Evolutionary conservation across 2,888 invertebrate species (phyloP), one percentile per base, ranked within the genome.

Genomic region (Mactromeris polynyma): DNA sequence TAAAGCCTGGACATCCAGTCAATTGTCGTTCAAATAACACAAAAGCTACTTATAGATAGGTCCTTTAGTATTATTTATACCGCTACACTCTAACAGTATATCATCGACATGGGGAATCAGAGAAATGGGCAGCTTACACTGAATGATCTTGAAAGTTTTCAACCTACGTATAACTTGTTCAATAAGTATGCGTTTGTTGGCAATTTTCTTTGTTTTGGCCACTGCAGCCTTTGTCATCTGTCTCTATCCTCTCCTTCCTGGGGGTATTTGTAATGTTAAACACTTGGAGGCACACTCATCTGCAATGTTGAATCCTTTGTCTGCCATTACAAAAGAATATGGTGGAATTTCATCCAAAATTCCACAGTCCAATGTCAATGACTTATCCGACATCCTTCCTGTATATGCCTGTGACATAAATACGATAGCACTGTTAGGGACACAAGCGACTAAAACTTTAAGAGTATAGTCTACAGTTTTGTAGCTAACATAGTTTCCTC

Each of bases 131-230:
- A 92, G 19, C 80, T 88, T 84, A 86, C 87, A 86, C 31, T 83
- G 78, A 42, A 58, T 7, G 2, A 58, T 58, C 14, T 81, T 31
- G 81, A 93, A 93, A 31, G 81, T 85, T 80, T 93, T 94, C 54
- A 94, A 54, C 14, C 93, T 80, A 69, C 91, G 77, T 51, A 93
- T 94, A 0, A 90, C 93, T 83, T 89, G 87, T 51, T 93, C 93
- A 19, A 93, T 91, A 26, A 89, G 80, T 33, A 94, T 94, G n/a
- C 93, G 21, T n/a, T 82, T 82, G 84, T 93, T 93, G 2, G 93
- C 90, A 19, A 92, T 88, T 33, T 80, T 64, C 69, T 91, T 93
- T 4, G 91, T 93, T 80, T 91, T 91, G 58, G 51, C 21, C 2
- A 93, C 93, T 83, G 36, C 69, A 33, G 84, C 84, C 36, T 73